Evolutionary conservation across 30 jellyfish, hydroid and myxozoan genomes (phyloP).

Genomic region (Aurelia sp.): DNA sequence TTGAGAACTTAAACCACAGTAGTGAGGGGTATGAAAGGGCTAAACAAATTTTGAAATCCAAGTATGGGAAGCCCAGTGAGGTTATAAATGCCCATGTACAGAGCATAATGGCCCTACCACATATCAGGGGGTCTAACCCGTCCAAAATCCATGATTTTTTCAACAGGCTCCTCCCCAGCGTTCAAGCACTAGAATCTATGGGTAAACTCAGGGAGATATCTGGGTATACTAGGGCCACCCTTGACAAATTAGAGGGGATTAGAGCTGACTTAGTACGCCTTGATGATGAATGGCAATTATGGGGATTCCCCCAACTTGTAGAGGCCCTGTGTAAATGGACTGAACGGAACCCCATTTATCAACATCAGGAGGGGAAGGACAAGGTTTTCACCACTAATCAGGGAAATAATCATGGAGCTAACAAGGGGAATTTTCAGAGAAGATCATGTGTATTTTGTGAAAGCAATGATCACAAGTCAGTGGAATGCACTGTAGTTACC

Average conservation of each 20-base stretch:
- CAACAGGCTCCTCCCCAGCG: slow-evolving; percentile 28
- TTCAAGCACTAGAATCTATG: slow-evolving; percentile 75
- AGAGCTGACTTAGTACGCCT: slow-evolving; percentile 60
- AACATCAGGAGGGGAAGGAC: slow-evolving; percentile 26
- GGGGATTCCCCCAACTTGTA: slow-evolving; percentile 60
- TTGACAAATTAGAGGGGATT: slow-evolving; percentile 71
- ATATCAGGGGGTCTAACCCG: slow-evolving; percentile 40
- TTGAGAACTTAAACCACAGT: no score
- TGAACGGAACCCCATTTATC: slow-evolving; percentile 55
- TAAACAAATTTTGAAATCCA: slow-evolving; percentile 23
- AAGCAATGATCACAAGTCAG: slow-evolving; percentile 7
- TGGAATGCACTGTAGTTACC: slow-evolving; percentile 18
- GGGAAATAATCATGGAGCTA: not conserved
- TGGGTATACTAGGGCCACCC: slow-evolving; percentile 50
- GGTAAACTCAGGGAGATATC: slow-evolving; percentile 48
- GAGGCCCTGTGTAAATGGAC: slow-evolving; percentile 64
- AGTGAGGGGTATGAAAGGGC: no score
- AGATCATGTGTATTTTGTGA: slow-evolving; percentile 49
- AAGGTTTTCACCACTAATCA: slow-evolving; percentile 4
- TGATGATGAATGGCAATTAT: slow-evolving; percentile 58
- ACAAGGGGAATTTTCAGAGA: not conserved
- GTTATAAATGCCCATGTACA: slow-evolving; percentile 50
- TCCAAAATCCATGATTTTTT: slow-evolving; percentile 34
- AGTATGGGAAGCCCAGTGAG: slow-evolving; percentile 58
- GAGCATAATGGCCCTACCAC: slow-evolving; percentile 34